These are phyloP conservation scores for Thamnophis sirtalis DNA, from an alignment of 2,113 vertebrate species.

Conservation along the genomic window DNA sequence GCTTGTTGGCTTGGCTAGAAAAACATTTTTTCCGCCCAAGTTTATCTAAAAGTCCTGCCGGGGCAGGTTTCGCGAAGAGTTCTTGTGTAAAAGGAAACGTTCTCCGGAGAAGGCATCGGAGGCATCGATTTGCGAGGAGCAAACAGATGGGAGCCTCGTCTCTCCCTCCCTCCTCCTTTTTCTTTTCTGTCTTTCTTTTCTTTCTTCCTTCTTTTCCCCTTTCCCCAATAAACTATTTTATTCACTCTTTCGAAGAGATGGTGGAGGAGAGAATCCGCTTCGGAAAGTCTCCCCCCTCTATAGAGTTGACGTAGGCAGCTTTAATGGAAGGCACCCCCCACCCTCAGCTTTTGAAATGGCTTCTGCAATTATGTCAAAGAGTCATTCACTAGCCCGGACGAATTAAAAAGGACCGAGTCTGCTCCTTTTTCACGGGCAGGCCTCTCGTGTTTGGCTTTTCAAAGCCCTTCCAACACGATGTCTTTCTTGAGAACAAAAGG, in stretches of 20 bases:
- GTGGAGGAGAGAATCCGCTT: background rate
- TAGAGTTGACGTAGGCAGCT: constrained; percentile 71
- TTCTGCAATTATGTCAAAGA: constrained; percentile 81
- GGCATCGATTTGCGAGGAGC: constrained; percentile 67
- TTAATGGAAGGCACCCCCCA: constrained; percentile 71
- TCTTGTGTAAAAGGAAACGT: constrained; percentile 58
- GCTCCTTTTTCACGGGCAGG: constrained; percentile 69
- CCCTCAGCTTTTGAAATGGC: constrained; percentile 75
- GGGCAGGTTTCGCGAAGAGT: constrained; percentile 53
- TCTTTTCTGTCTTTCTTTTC: background rate
- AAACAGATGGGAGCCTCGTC: constrained; percentile 53
- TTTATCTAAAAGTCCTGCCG: constrained; percentile 17
- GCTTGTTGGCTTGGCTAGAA: constrained; percentile 41
- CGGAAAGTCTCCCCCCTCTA: constrained; percentile 66
- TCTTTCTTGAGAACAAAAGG: constrained; percentile 74
- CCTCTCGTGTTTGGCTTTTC: constrained; percentile 78
- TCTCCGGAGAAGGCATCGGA: constrained; percentile 52
- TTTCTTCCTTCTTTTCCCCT: constrained; percentile 17
- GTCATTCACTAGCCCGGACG: constrained; percentile 73
- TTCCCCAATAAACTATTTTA: constrained; percentile 29
- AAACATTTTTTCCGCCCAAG: background rate
- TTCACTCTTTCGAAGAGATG: background rate
- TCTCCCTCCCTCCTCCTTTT: background rate
- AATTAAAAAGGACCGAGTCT: constrained; percentile 71
- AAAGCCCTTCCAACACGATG: constrained; percentile 76